phyloP scores from a whole-genome alignment of 1,140 invertebrate species.

The Hycleus cichorii region DNA sequence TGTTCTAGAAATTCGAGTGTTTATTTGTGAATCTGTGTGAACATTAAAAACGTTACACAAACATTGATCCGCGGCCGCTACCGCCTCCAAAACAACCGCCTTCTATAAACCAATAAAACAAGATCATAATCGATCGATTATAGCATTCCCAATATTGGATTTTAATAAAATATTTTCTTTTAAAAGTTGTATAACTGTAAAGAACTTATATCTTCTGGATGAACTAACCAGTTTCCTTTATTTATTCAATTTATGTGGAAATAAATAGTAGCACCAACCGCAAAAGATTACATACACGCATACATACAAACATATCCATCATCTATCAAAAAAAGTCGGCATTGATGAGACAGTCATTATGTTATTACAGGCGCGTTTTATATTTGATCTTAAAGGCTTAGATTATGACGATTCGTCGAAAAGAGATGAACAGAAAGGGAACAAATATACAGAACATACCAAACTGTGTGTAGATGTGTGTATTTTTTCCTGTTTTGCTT shows the following conservation, averaged over 20 bases:
- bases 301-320: slow-evolving; percentile 1
- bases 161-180: no score
- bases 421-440: slow-evolving; percentile 15
- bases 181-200: no score
- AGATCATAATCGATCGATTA: no score
- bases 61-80: slow-evolving; percentile 10
- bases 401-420: slow-evolving; percentile 35
- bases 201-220: no score
- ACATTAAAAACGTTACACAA: slow-evolving; percentile 35
- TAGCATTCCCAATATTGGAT: no score
- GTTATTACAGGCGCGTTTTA: slow-evolving; percentile 39
- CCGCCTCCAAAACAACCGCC: not conserved
- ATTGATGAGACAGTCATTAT: slow-evolving; percentile 39
- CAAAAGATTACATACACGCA: not conserved
- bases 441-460: no score
- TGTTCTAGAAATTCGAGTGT: slow-evolving; percentile 39
- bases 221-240: no score
- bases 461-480: no score
- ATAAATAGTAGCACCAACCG: not conserved
- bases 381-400: slow-evolving; percentile 29
- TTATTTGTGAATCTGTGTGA: slow-evolving; percentile 36
- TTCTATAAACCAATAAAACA: no score
- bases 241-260: not conserved
- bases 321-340: slow-evolving; percentile 28
- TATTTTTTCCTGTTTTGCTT: slow-evolving; percentile 25